Evolutionary conservation across 2,888 invertebrate species (phyloP), one percentile per base, ranked within the genome.

Genomic region (Anoncus sp.): DNA sequence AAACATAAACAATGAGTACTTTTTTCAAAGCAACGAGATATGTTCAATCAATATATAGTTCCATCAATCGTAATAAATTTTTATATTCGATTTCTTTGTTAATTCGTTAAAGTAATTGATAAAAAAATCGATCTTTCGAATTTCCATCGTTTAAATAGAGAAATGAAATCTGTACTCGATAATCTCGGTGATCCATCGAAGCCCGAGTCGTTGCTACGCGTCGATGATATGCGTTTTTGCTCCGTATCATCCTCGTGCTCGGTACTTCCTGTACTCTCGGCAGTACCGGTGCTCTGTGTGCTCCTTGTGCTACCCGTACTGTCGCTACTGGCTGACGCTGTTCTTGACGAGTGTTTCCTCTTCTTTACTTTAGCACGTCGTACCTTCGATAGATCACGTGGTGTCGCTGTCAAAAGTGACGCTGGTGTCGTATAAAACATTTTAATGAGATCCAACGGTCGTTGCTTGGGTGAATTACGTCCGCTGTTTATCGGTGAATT

Each of bases 181-280:
- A 91, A 87, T 85, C 90, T 88, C 72, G 91, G 91, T 70, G 91
- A 91, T 75, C 91, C 90, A 76, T 96, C 96, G 91, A 97, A 96
- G 83, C 97, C 96, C 75, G 97, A 97, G 92, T 97, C 97, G 91
- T 96, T 96, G 85, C 96, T 96, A 86, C 96, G 95, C 79, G 96
- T 96, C 73, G 95, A 95, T 59, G 93, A 93, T 91, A 94, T 93
- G 85, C 93, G 93, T 83, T 94, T 93, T 45, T 87, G 89, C 47
- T 87, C 89, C n/a, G 82, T 81, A 53, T 93, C 93, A 70, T 93
- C 94, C 69, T 91, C 91, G 65, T 86, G 85, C 16, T 92, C 91
- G 82, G 92, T 92, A 81, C 85, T 86, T 6, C 86, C 86, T 14
- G 87, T 88, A 22, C 87, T 88, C 72, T 88, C 87, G n/a, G 86